Percentiles rank a stretch among this genome's conserved stretches.
These are phyloP conservation scores for Ceramica pisi DNA, from an alignment of 2,888 invertebrate species.

Conservation along the genomic window DNA sequence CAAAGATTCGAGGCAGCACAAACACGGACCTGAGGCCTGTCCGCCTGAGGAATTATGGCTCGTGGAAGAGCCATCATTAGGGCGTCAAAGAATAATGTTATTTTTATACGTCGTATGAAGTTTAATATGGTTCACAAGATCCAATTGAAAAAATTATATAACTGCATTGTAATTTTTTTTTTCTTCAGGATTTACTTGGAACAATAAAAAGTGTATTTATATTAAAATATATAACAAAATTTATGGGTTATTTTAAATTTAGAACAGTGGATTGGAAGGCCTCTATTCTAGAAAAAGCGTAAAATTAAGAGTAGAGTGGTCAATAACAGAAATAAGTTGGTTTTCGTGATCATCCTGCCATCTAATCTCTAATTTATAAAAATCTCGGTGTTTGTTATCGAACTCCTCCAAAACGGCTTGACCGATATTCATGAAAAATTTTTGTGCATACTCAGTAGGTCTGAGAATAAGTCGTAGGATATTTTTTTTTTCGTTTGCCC, in stretches of 20 bases:
- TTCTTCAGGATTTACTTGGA: neutral
- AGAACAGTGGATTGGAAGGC: neutral
- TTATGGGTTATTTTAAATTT: neutral
- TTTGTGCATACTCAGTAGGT: too few species aligned
- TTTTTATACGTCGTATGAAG: neutral
- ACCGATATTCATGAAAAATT: too few species aligned
- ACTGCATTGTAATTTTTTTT: neutral
- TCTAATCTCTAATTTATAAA: too few species aligned
- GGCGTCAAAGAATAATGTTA: conserved; percentile 13
- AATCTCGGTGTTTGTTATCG: too few species aligned
- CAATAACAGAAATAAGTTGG: neutral
- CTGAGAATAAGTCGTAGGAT: too few species aligned
- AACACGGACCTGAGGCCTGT: conserved; percentile 66
- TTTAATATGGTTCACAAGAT: neutral
- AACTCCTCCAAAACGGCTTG: too few species aligned
- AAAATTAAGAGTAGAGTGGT: too few species aligned
- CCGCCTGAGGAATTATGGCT: conserved; percentile 40
- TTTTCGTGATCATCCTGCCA: neutral
- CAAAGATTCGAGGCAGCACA: conserved; percentile 81
- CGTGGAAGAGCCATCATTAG: conserved; percentile 44
- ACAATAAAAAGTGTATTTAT: neutral
- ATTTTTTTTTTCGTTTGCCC: too few species aligned
- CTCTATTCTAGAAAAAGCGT: too few species aligned
- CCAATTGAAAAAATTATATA: neutral
- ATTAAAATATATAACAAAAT: neutral